Evolutionary conservation across 2,888 invertebrate species (phyloP), one percentile per base, ranked within the genome.

Genomic region (Rhaphigaster nebulosa): DNA sequence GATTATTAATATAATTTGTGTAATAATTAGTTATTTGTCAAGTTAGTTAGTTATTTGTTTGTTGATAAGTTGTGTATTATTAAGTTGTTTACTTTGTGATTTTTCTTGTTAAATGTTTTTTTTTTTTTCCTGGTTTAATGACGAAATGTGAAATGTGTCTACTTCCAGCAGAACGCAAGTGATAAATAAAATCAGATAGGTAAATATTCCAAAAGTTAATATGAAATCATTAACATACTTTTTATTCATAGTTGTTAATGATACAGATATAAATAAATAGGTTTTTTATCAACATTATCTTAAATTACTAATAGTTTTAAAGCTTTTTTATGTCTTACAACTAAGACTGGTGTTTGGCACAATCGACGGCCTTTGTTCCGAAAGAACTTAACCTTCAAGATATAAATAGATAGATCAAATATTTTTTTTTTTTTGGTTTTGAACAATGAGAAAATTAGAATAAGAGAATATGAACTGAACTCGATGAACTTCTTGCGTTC

Each of bases 181-280:
- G n/a, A n/a, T n/a, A n/a, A n/a, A n/a, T n/a, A 45, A 10, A 45
- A 45, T 45, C 6, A 45, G 45, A 10, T 45, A 10, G 45, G 45
- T 45, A n/a, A n/a, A n/a, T 18, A 56, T 65, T n/a, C n/a, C 29
- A 70, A 13, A 70, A 4, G 20, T 34, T 18, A 70, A 70, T 4
- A 34, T 15, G 18, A 29, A 38, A 20, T 76, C n/a, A 38, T 23
- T 38, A 38, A 76, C 6, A 38, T 26, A 34, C 5, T 2, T 76
- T 76, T 76, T 76, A 76, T 76, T 76, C 18, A 29, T 20, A 12
- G 13, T 76, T 76, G 1, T 34, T 76, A 76, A 38, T 38, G 20
- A 8, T 76, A 76, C 70, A 76, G 70, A 38, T 38, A 76, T 76
- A 76, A 76, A 76, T 76, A 76, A 76, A 76, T 76, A 76, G 23